Evolutionary conservation across 1,140 invertebrate species (phyloP), one percentile per base, ranked within the genome.

Genomic region (Ostrea denselamellosa): DNA sequence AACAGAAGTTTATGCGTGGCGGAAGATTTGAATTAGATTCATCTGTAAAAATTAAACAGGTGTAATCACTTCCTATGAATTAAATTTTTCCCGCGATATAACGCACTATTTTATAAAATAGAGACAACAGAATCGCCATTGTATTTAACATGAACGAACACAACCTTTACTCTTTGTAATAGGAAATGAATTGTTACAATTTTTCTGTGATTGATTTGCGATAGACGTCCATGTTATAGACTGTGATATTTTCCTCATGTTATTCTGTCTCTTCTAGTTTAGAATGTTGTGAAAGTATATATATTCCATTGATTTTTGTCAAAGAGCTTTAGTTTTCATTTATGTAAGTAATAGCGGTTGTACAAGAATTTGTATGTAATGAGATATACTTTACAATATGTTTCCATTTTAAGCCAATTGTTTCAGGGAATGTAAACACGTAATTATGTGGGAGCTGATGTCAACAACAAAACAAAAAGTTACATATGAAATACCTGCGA

Each of bases 241-340:
- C 68, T 77, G 68, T 77, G 68, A 77, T 77, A 77, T 77, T 77
- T 77, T 77, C 28, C 68, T 77, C 25, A 34, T 77, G 14, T 28
- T 22, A 28, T 77, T 34, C 68, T 62, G 68, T 77, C 68, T 77
- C 22, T 28, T 77, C 28, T 77, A 77, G 68, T 28, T 77, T 34
- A 34, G 56, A 62, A 62, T 62, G 17, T 62, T 62, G n/a, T 28
- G 22, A 77, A 28, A 25, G 68, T 34, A 4, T 34, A 77, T 77
- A 19, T n/a, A 19, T 19, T 10, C 12, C 68, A 77, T 77, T 77
- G 17, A 62, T 77, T 25, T 12, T 14, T 25, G 68, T 25, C 68
- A 77, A 77, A n/a, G 68, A 77, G 68, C 68, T 77, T 77, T 77
- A 77, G 68, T 28, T 9, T 25, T 25, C 28, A 28, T 62, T 62